phyloP scores from a whole-genome alignment of 2,797 vertebrate species.

The Helarctos malayanus region DNA sequence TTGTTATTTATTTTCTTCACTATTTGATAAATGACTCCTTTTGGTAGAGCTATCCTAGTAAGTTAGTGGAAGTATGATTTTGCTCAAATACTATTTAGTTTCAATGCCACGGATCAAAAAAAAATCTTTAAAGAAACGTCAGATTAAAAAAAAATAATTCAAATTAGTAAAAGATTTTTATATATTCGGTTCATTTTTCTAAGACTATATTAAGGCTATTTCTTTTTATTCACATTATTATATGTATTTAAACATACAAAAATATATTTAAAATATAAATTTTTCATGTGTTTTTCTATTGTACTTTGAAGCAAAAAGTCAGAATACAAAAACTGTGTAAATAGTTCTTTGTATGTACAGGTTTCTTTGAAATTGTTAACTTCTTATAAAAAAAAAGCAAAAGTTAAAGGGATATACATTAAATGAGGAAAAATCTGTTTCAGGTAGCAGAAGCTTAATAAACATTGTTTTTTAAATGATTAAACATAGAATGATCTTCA shows the following conservation, averaged over 20 bases:
- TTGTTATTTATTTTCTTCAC: background rate
- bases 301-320: background rate
- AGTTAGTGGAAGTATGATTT: background rate
- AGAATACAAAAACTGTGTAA: background rate
- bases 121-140: background rate
- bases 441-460: background rate
- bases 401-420: background rate
- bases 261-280: slow-evolving; percentile 26
- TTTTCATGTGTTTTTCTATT: background rate
- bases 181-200: background rate
- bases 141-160: background rate
- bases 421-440: background rate
- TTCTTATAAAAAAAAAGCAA: background rate
- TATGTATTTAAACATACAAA: background rate
- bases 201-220: background rate
- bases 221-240: background rate
- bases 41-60: background rate
- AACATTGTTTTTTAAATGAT: background rate
- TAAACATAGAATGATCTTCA: background rate
- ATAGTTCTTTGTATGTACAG: background rate
- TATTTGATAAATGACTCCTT: slow-evolving; percentile 2
- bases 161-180: background rate
- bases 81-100: slow-evolving; percentile 28
- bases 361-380: background rate
- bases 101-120: slow-evolving; percentile 7